Conservation (phyloP, 2,113 vertebrate species). For the Sylvilagus bachmani region DNA sequence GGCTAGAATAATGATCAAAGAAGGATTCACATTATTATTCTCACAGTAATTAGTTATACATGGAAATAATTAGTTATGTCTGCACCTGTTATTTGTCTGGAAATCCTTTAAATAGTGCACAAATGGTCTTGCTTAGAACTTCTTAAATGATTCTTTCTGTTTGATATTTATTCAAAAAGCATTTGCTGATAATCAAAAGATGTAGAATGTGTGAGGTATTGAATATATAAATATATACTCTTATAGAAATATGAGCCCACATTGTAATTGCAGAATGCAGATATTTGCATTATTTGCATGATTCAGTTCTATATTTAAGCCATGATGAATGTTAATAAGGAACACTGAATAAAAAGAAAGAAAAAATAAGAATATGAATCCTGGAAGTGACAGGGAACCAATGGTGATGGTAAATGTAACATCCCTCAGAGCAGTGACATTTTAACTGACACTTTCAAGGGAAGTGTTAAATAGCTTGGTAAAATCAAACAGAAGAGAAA, state of each 20-base stretch:
- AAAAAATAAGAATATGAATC: not conserved
- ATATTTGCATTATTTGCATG: not conserved
- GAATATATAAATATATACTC: not conserved
- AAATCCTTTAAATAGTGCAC: not conserved
- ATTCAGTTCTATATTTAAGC: not conserved
- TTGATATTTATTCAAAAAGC: not conserved
- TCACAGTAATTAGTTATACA: constrained; percentile 11
- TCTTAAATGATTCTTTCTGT: constrained; percentile 7
- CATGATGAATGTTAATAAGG: not conserved
- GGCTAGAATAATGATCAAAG: constrained; percentile 20
- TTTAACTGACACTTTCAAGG: not conserved
- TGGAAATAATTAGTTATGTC: constrained; percentile 4
- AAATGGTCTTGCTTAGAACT: not conserved
- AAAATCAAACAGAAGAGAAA: not conserved
- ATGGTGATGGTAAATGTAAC: not conserved
- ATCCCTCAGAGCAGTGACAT: not conserved
- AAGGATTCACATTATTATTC: not conserved
- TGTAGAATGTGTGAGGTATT: not conserved
- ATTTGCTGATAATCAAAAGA: not conserved
- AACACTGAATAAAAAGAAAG: not conserved
- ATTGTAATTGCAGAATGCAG: not conserved
- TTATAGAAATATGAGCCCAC: not conserved
- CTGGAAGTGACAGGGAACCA: not conserved
- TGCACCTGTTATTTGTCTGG: not conserved
- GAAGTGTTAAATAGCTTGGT: not conserved